A percentile compares a stretch with the other conserved stretches of the same genome.
These are phyloP conservation scores for Auanema freiburgensis DNA, from an alignment of 2,888 invertebrate genomes.

Conservation along the genomic window DNA sequence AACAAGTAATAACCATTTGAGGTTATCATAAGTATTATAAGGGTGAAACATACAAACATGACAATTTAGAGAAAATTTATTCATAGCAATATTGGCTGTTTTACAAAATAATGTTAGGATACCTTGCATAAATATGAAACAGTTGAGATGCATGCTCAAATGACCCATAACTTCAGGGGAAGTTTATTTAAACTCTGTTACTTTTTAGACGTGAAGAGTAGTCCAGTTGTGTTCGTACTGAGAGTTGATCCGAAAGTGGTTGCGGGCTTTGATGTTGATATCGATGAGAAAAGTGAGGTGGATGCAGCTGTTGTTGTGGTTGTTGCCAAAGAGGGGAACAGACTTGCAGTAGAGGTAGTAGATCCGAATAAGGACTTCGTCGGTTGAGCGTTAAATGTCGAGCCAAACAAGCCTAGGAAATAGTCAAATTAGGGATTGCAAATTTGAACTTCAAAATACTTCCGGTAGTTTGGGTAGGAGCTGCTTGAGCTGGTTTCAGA, in stretches of 20 bases:
- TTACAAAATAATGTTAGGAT: too few species aligned
- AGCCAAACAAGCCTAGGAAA: slow-evolving; percentile 21
- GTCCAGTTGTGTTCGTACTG: slow-evolving; percentile 35
- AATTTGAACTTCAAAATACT: background rate
- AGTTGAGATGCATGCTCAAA: too few species aligned
- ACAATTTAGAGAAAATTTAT: too few species aligned
- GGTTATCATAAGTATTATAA: too few species aligned
- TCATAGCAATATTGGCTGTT: too few species aligned
- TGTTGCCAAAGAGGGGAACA: slow-evolving; percentile 12
- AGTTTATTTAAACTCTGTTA: slow-evolving; percentile 9
- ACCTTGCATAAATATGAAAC: too few species aligned
- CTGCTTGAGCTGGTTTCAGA: slow-evolving; percentile 14
- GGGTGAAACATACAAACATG: too few species aligned
- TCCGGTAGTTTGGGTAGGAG: too few species aligned
- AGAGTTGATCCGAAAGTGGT: slow-evolving; percentile 34
- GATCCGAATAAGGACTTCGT: slow-evolving; percentile 17
- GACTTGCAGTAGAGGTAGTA: slow-evolving; percentile 11
- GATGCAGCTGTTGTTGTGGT: slow-evolving; percentile 23
- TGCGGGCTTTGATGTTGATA: slow-evolving; percentile 10
- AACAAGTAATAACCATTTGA: too few species aligned
- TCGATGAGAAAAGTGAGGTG: slow-evolving; percentile 20
- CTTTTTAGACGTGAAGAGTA: slow-evolving; percentile 38
- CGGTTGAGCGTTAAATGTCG: slow-evolving; percentile 21
- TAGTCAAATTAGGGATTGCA: background rate
- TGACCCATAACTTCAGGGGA: too few species aligned